These are phyloP conservation scores for Argyrosomus regius DNA, from an alignment of 2,797 vertebrate species.

Conservation along the genomic window DNA sequence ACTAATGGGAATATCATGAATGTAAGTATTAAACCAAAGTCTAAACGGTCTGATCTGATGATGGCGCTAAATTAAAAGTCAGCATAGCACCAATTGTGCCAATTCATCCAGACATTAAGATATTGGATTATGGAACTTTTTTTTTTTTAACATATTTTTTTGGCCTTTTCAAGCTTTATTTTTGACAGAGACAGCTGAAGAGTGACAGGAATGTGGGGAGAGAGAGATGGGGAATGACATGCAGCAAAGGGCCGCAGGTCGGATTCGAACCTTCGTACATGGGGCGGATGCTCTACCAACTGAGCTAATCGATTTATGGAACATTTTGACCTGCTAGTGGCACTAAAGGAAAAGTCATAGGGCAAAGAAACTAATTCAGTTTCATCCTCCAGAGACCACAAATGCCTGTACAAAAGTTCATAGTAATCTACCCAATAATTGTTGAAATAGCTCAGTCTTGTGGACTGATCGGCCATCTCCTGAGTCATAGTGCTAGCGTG, in stretches of 20 bases:
- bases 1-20: neutral
- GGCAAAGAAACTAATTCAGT: neutral
- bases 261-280: too few species aligned
- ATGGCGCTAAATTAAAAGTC: neutral
- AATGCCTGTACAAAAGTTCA: neutral
- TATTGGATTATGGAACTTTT: too few species aligned
- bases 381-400: neutral
- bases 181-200: too few species aligned
- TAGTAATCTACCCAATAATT: neutral
- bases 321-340: neutral
- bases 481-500: neutral
- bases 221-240: too few species aligned
- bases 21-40: neutral
- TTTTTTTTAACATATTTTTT: too few species aligned
- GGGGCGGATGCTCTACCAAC: too few species aligned
- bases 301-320: too few species aligned
- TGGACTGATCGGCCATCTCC: neutral
- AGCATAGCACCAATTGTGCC: neutral
- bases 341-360: neutral
- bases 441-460: slow-evolving; percentile 1
- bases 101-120: neutral
- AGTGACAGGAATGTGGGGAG: too few species aligned
- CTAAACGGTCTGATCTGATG: neutral
- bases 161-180: too few species aligned
- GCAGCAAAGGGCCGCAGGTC: too few species aligned